phyloP scores from a whole-genome alignment of 2,797 vertebrate genomes.

The Anniella stebbinsi region DNA sequence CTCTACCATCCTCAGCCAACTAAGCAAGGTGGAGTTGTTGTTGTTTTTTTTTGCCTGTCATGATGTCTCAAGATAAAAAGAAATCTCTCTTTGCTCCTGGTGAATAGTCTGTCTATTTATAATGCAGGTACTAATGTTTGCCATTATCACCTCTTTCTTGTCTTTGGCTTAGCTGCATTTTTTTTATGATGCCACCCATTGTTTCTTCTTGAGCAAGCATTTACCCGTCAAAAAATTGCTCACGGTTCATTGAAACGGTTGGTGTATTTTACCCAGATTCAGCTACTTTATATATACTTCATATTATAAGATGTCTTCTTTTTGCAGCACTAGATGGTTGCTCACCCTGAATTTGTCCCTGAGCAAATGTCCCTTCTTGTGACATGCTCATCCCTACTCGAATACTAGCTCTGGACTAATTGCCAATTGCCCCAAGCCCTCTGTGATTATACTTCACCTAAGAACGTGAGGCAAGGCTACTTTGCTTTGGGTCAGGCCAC shows the following conservation, averaged over 20 bases:
- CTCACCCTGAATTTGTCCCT: not conserved
- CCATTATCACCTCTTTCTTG: not conserved
- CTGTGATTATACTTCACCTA: not conserved
- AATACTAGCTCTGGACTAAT: constrained; percentile 13
- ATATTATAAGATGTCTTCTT: constrained; percentile 42
- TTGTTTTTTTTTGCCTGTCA: constrained; percentile 36
- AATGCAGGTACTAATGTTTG: not conserved
- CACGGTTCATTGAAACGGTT: not conserved
- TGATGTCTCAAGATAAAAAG: constrained; percentile 28
- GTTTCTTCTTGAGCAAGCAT: constrained; percentile 23
- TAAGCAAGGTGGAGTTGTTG: constrained; percentile 18
- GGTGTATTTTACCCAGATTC: constrained; percentile 41
- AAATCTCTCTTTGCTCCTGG: constrained; percentile 6
- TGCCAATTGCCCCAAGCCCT: not conserved
- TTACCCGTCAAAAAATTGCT: constrained; percentile 39
- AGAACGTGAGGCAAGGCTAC: not conserved
- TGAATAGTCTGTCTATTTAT: not conserved
- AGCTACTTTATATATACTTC: not conserved
- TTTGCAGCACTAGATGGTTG: not conserved
- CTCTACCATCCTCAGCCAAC: not conserved
- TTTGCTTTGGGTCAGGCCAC: not conserved
- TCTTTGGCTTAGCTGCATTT: not conserved
- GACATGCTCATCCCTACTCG: not conserved
- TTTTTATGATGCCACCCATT: not conserved
- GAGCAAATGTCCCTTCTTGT: not conserved